These are phyloP conservation scores for Caenorhabditis doughertyi DNA, from an alignment of 2,888 invertebrate species.

Conservation along the genomic window DNA sequence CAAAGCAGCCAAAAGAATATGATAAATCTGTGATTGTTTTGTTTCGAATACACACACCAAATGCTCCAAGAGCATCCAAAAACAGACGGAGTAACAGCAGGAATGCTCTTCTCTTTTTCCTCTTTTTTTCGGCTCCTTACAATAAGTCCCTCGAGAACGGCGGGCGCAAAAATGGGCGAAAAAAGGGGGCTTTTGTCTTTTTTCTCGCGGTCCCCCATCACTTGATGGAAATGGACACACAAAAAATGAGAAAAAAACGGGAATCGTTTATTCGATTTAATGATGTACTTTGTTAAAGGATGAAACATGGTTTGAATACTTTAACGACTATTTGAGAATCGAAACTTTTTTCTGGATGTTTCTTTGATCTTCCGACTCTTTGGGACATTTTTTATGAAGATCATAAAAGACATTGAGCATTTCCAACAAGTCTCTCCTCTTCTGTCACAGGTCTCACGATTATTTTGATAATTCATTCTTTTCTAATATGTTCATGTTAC, in stretches of 20 bases:
- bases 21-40: constrained; percentile 47
- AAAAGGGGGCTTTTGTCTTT: constrained; percentile 33
- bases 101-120: constrained; percentile 33
- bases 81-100: constrained; percentile 39
- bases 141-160: constrained; percentile 62
- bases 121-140: constrained; percentile 26
- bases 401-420: too few species aligned
- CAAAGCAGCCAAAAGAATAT: constrained; percentile 9
- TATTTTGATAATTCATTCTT: too few species aligned
- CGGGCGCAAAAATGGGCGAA: constrained; percentile 32
- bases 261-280: constrained; percentile 35
- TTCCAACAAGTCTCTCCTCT: too few species aligned
- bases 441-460: too few species aligned
- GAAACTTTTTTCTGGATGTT: background rate
- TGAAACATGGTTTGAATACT: constrained; percentile 31
- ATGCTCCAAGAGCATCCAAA: constrained; percentile 22
- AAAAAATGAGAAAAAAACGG: constrained; percentile 3
- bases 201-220: constrained; percentile 8
- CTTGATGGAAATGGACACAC: constrained; percentile 25
- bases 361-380: background rate
- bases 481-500: too few species aligned
- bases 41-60: constrained; percentile 3
- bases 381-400: too few species aligned
- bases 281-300: constrained; percentile 32
- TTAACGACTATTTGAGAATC: background rate